Base-by-base conservation (phyloP, 2,888 invertebrate genomes). In the Ochropleura leucogaster region DNA sequence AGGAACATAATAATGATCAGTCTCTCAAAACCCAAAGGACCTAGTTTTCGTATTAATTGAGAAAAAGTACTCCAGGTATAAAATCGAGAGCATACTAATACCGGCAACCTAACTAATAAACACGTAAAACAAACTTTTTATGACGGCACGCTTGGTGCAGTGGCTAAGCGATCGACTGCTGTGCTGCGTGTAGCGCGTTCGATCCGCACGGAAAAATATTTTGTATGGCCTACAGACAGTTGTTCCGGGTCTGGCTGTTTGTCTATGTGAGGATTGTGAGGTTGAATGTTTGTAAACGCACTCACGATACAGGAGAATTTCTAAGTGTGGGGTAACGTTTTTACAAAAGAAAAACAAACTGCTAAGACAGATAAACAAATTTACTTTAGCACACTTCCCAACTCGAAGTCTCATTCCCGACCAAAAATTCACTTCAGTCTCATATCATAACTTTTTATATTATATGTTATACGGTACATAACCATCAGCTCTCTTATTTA, bases 391-490 rank as follows among this genome's bases (percentile, higher is more conserved):
- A 2, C 47, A 20, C 20, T 46, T 51, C 44, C 40, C 20, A 60
- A 66, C 44, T 44, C 42, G 14, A 7, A 30, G 10, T 18, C 20
- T 57, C 14, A 51, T 71, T 65, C 65, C n/a, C 55, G 16, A 40
- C 53, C 20, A 72, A 84, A 74, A 74, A 63, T 74, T 82, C 51
- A 74, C 67, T 79, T 69, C 44, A 55, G 12, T 55, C 8, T 53
- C 60, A 30, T 74, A 73, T 63, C 68, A 73, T 69, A 79, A 10
- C 62, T 75, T 82, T 82, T 80, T 82, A 72, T 74, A 59, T 40
- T 57, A 6, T 55, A 44, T n/a, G n/a, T n/a, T n/a, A n/a, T 64
- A 40, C 30, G 40, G 40, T 30, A 63, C 68, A 72, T 77, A 84
- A 78, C 79, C 68, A 57, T 64, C 55, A 66, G 20, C 73, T 68